Evolutionary conservation across 1,140 invertebrate genomes (phyloP), one percentile per base, ranked within the genome.

Genomic region (Drosophila ananassae): DNA sequence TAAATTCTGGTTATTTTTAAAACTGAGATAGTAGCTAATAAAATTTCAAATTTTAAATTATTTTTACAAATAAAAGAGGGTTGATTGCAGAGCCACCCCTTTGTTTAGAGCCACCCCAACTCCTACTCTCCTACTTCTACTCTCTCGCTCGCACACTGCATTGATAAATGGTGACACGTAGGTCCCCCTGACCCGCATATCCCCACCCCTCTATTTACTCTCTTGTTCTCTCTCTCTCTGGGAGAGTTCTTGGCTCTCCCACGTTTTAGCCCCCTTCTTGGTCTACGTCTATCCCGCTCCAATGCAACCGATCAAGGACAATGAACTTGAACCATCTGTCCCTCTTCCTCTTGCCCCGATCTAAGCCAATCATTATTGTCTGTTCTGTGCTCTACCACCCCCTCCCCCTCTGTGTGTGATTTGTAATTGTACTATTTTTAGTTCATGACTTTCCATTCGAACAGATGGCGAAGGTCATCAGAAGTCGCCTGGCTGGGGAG

Each of bases 381-480:
- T 56, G 44, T 50, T 48, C 47, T 24, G 37, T 17, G 17, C 17
- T 1, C 17, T 1, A 0, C 17, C 17, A 17, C 37, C n/a, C 37
- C 12, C 8, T 0, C 34, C 9, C 13, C 6, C n/a, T 44, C 13
- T 48, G 13, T 21, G 37, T 30, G 56, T 34, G 56, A 12, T 2
- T 24, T 22, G 51, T 17, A 44, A 47, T 58, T 47, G 55, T 60
- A 60, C 68, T 72, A 72, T 72, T 72, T 72, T 72, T 72, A 72
- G 67, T 72, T 47, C n/a, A 46, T 53, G 68, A 71, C 64, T 71
- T 59, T 13, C 24, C 24, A 6, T 6, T 12, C 9, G 22, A 34
- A 64, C 66, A 66, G 24, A 69, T 66, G 61, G 51, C 50, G 71
- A 74, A 74, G 72, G 72, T 74, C 60, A 74, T 22, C 56, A 37